Base-by-base conservation (phyloP, 2,113 vertebrate species). In the Albula glossodonta region DNA sequence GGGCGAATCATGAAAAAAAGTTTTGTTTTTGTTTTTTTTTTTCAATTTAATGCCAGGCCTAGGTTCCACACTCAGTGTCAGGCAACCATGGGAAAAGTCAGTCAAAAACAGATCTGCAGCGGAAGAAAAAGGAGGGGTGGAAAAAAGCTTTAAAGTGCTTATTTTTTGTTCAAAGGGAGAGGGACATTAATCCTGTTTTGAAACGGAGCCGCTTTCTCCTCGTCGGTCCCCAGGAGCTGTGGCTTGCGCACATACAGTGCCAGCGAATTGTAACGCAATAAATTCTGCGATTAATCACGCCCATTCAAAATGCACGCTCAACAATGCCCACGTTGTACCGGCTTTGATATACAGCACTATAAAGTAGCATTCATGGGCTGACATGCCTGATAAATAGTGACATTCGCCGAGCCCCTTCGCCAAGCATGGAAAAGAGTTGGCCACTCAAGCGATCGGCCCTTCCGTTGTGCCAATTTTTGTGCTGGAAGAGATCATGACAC, bases 181-280 rank as follows among this genome's bases (percentile, higher is more conserved):
- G n/a, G n/a, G n/a, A 74, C 70, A 74, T 74, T 74, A 74, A 74
- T 74, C 70, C n/a, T 74, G n/a, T 74, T 74, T 74, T 74, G n/a
- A 74, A 74, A 74, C 22, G n/a, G 70, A n/a, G 10, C 70, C 25
- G 70, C n/a, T 74, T 31, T 4, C 22, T n/a, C 31, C n/a, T 22
- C 22, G 70, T 25, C 9, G n/a, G 19, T 74, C 70, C n/a, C 70
- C 70, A 8, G 70, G 70, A 74, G 70, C 31, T 74, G 70, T 74
- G 22, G 70, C 70, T 11, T 74, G 70, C n/a, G 7, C 22, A 31
- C 31, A 25, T 31, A 31, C n/a, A 31, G 70, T n/a, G 70, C 22
- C n/a, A 74, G n/a, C n/a, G n/a, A 2, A 74, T 31, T 74, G 70
- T 8, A n/a, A 31, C 25, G n/a, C 22, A 11, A 31, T 74, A 74